Conservation (phyloP, 1,140 invertebrate species). For the Trachymyrmex septentrionalis region DNA sequence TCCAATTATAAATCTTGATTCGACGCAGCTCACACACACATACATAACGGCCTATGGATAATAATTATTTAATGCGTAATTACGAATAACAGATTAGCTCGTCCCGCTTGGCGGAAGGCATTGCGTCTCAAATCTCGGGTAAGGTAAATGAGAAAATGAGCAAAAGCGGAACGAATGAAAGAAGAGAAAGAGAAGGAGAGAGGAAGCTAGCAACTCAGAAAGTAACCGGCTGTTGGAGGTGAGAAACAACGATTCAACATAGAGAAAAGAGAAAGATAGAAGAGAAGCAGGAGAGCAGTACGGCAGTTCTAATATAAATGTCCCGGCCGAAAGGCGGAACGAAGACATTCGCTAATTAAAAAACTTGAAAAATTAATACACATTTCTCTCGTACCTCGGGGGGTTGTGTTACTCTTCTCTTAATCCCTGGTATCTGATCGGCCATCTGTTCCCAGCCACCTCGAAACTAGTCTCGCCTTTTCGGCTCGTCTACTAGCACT, state of each 20-base stretch:
- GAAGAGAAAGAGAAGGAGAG: constrained; percentile 13
- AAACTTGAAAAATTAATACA: constrained; percentile 88
- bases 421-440: constrained; percentile 87
- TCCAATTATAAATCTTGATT: constrained; percentile 74
- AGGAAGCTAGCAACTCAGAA: constrained; percentile 68
- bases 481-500: not conserved
- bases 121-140: constrained; percentile 46
- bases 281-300: constrained; percentile 70
- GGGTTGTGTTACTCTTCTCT: constrained; percentile 82
- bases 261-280: constrained; percentile 54
- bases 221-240: constrained; percentile 71
- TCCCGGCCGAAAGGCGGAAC: constrained; percentile 83
- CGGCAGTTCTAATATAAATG: constrained; percentile 86
- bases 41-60: constrained; percentile 55
- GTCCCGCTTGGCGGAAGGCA: constrained; percentile 55
- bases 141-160: constrained; percentile 57
- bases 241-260: constrained; percentile 56
- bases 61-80: constrained; percentile 83
- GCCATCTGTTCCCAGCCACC: constrained; percentile 86
- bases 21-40: constrained; percentile 52
- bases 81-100: constrained; percentile 81
- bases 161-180: constrained; percentile 58
- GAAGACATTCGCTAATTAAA: constrained; percentile 87
- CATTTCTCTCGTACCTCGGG: constrained; percentile 84
- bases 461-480: constrained; percentile 74